These are phyloP conservation scores for Anarhynchus alexandrinus DNA, from an alignment of 2,113 vertebrate genomes.

Conservation along the genomic window DNA sequence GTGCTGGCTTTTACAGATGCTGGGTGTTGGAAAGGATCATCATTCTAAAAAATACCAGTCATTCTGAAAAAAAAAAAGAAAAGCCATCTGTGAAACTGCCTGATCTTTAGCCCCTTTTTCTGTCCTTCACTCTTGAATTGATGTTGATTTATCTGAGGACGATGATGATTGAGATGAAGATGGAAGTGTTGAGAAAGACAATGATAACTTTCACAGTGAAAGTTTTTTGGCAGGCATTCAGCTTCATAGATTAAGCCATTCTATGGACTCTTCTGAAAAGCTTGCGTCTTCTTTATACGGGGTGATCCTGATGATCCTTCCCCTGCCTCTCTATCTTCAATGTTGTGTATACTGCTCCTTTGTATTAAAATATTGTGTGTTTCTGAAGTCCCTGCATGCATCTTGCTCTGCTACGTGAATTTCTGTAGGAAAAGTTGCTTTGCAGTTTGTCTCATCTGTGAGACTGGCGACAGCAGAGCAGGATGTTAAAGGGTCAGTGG, in stretches of 20 bases:
- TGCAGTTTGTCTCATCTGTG: background rate
- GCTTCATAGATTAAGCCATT: background rate
- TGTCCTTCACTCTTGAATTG: background rate
- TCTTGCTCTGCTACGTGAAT: background rate
- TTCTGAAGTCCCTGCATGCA: background rate
- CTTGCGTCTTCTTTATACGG: background rate
- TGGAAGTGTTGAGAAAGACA: background rate
- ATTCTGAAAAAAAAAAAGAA: too few species aligned
- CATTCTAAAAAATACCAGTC: background rate
- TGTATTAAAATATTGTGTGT: fast-evolving
- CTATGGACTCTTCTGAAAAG: background rate
- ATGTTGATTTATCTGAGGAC: background rate
- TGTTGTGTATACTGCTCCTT: background rate
- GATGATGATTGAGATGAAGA: background rate
- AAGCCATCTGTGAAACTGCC: background rate
- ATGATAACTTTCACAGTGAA: background rate
- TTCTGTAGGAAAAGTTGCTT: background rate
- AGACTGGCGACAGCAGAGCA: background rate
- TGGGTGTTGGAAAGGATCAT: background rate
- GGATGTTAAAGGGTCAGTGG: background rate
- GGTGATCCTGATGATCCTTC: background rate
- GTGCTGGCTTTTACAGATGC: background rate
- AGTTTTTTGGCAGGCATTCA: background rate
- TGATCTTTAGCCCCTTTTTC: background rate
- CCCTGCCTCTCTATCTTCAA: fast-evolving